A percentile compares a stretch with the other conserved stretches of the same genome.
Conservation (phyloP, 2,113 vertebrate species). For the human (Homo sapiens) region DNA sequence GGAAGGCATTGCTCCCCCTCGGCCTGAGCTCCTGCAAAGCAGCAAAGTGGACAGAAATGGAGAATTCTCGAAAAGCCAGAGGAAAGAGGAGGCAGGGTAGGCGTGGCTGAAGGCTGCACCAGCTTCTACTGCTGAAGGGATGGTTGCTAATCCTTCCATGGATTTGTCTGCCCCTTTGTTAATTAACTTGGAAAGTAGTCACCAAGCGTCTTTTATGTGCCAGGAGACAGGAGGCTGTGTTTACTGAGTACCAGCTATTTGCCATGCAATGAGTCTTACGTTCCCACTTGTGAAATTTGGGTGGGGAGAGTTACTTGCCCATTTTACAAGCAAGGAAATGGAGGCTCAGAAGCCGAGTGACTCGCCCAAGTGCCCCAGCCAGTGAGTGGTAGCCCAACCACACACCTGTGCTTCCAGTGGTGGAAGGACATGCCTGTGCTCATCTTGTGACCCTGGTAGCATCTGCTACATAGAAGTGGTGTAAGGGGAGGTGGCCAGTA, state of each 20-base stretch:
- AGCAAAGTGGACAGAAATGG: not conserved
- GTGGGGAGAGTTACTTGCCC: not conserved
- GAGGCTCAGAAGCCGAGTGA: not conserved
- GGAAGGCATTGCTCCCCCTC: accelerated
- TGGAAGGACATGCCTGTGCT: not conserved
- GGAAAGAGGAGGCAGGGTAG: not conserved
- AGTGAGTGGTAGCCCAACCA: not conserved
- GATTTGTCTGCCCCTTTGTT: not conserved
- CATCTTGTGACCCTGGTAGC: not conserved
- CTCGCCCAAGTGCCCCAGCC: not conserved
- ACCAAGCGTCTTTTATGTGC: not conserved
- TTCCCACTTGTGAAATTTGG: not conserved
- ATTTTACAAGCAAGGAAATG: not conserved
- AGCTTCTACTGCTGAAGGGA: not conserved
- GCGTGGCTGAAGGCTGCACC: not conserved
- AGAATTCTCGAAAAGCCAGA: not conserved
- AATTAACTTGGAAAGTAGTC: not conserved
- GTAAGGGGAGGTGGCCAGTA: not conserved
- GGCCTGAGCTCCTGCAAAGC: not conserved
- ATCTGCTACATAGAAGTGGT: accelerated
- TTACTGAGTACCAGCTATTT: not conserved
- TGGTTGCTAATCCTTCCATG: not conserved
- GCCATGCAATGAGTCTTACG: not conserved
- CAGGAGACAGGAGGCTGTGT: accelerated
- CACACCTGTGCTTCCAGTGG: accelerated